A percentile compares a stretch with the other conserved stretches of the same genome.
These are phyloP conservation scores for Rotaria macrura DNA, from an alignment of 2,888 invertebrate species.

Conservation along the genomic window DNA sequence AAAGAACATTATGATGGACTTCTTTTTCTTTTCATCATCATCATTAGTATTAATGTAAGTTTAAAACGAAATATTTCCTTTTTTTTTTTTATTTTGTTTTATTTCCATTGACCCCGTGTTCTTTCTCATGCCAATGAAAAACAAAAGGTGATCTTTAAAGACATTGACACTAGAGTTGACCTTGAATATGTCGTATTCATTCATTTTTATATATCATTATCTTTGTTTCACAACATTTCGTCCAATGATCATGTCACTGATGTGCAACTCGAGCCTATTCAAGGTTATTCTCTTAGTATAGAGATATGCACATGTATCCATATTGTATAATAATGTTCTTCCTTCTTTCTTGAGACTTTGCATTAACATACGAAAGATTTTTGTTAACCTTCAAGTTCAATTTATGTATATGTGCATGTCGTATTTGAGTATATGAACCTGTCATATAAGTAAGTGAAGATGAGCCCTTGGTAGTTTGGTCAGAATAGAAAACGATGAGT, in stretches of 20 bases:
- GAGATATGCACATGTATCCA: background rate
- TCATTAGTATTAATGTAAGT: no score
- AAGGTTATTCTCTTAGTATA: background rate
- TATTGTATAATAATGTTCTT: slow-evolving; percentile 6
- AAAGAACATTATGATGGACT: no score
- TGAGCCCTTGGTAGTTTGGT: background rate
- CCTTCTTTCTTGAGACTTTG: background rate
- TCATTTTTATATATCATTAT: background rate
- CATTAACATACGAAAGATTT: background rate
- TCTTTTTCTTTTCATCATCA: no score
- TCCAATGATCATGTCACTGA: background rate
- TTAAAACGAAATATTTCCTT: no score
- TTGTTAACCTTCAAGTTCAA: background rate
- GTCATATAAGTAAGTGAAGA: background rate
- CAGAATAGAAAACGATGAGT: background rate
- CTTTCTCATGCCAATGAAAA: background rate
- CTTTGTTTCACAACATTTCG: background rate
- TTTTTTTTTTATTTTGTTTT: no score
- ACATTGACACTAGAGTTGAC: background rate
- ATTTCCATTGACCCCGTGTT: background rate
- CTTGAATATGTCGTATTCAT: background rate
- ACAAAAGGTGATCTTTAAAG: background rate
- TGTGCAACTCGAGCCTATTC: background rate
- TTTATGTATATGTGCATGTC: background rate
- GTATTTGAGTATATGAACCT: background rate